Base-by-base conservation (phyloP, 2,888 invertebrate species). In the Brachypalpus laphriformis region DNA sequence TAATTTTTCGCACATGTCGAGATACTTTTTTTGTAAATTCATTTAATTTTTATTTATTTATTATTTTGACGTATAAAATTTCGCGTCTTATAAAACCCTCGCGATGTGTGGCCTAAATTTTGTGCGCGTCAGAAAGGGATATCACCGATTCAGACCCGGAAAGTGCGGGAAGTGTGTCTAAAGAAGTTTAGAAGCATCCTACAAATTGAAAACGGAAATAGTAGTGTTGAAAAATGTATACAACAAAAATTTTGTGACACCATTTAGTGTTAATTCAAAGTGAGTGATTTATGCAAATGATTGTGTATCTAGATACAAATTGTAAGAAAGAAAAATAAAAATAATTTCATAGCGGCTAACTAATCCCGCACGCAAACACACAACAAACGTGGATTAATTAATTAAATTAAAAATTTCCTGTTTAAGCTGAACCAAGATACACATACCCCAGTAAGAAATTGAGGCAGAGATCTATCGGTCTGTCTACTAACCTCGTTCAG, bases 371-470 rank as follows among this genome's bases (percentile, higher is more conserved):
- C 40, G 57, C 47, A 75, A 70, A 57, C 59, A 82, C 25, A 61
- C 42, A 57, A 57, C 51, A 70, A 56, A 54, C 34, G 89, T 91
- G 90, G 89, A 89, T 90, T 89, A 91, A 91, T 91, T 91, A 91
- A 91, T 90, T 91, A 89, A 91, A 91, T 91, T 91, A 91, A 91
- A 90, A 89, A 90, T 90, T 91, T 91, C 91, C 91, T 90, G 90
- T 89, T 90, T 89, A 89, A 89, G 88, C 89, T 89, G 88, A 87
- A 88, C 14, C 37, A 47, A 61, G 9, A 22, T n/a, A 40, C 47
- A 14, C 25, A 34, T 47, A 37, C 9, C 54, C 3, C 61, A 61
- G 42, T 28, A 18, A 47, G 8, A 66, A 16, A 68, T 61, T 54
- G 45, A 37, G 51, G 28, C 37, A n/a, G 22, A 72, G 65, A 80